Evolutionary conservation across 2,797 vertebrate genomes (phyloP), one percentile per base, ranked within the genome.

Genomic region (Perodicticus potto): DNA sequence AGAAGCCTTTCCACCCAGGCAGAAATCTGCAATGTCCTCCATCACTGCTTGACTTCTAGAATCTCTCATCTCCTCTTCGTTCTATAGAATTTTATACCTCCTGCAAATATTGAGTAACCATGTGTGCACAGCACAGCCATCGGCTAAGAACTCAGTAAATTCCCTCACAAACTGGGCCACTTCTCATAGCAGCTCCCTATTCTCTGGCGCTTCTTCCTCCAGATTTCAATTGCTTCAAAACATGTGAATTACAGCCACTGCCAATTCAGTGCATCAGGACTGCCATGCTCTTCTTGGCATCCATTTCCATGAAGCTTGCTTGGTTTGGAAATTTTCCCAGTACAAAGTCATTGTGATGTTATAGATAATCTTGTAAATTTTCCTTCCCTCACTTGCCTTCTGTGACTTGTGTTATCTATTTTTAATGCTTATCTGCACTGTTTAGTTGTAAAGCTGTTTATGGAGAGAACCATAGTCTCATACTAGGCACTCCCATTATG

Each of bases 361-460:
- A 19, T 13, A 85, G 45, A 10, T 81, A n/a, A 29, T 43, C 59
- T 76, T 94, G 7, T 5, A 87, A 34, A 63, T 93, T 85, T 81
- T 90, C 34, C 25, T 81, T 72, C 17, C 91, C 32, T 85, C 34
- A 80, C 53, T 37, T 88, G 12, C 37, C 12, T 93, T 93, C 49
- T 86, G 19, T 95, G 59, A 78, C 32, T 82, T 91, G 57, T 10
- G 63, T 14, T 90, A 1, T 59, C n/a, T 94, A 4, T 86, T 93
- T 93, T 78, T 32, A 93, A 23, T 65, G 9, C 19, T 53, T 53
- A 53, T 20, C 23, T 59, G 49, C 27, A 76, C 5, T 85, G 25
- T 37, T 45, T 72, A 88, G 14, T 53, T 96, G 76, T 53, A 82
- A 29, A 81, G 29, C 14, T 34, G 69, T 85, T 85, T 76, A n/a